phyloP scores from a whole-genome alignment of 37 sponge, comb jelly and placozoan genomes.

The Aphrocallistes beatrix region DNA sequence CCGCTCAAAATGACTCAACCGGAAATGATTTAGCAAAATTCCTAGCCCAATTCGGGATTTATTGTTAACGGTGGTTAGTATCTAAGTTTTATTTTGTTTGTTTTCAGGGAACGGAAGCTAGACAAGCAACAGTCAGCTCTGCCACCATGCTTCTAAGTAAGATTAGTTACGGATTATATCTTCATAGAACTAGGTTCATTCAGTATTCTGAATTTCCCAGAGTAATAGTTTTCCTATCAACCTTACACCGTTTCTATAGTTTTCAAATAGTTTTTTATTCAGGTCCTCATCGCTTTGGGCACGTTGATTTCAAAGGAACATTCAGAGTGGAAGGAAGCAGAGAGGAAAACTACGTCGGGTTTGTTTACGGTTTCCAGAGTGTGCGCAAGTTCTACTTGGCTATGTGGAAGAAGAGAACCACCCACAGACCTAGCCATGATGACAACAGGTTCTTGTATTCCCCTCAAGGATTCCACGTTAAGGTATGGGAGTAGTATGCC shows the following conservation, averaged over 20 bases:
- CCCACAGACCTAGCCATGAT: background rate
- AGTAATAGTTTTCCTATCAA: no score
- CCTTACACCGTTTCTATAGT: background rate
- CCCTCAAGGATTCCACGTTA: background rate
- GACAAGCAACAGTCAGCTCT: background rate
- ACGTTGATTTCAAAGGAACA: slow-evolving; percentile 58
- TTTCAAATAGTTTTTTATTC: background rate
- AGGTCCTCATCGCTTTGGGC: slow-evolving; percentile 20
- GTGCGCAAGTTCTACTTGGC: slow-evolving; percentile 2
- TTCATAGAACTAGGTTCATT: background rate
- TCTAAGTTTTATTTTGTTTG: no score
- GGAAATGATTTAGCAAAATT: no score
- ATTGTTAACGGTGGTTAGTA: no score
- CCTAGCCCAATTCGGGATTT: no score
- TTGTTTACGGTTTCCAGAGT: slow-evolving; percentile 76
- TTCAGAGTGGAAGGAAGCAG: slow-evolving; percentile 33
- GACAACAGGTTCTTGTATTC: background rate
- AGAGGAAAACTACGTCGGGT: slow-evolving; percentile 59
- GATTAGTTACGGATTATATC: background rate
- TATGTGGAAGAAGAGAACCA: background rate
- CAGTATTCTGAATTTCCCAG: no score
- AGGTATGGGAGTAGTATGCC: background rate
- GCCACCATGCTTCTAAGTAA: background rate
- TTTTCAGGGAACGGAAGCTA: background rate
- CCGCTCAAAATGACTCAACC: no score